Evolutionary conservation across 2,797 vertebrate genomes (phyloP).

Genomic region (Euthynnus affinis): DNA sequence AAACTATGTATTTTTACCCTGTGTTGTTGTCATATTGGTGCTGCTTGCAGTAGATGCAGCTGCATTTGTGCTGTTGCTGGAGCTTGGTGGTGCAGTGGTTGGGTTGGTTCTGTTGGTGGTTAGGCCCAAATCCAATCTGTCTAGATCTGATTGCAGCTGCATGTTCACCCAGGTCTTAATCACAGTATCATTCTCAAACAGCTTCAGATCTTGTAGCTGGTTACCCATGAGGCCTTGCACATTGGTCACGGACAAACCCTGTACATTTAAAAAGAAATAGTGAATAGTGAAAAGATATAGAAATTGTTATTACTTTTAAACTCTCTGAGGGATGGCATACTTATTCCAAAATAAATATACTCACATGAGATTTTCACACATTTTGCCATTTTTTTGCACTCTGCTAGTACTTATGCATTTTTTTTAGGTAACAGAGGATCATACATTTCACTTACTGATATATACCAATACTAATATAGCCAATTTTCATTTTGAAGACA

Average conservation of each 20-base stretch:
- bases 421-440: background rate
- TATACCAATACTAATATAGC: background rate
- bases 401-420: background rate
- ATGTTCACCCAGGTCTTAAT: slow-evolving; percentile 66
- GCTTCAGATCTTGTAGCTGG: slow-evolving; percentile 67
- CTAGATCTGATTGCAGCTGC: slow-evolving; percentile 68
- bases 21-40: background rate
- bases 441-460: background rate
- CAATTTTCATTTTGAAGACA: background rate
- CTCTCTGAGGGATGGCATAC: background rate
- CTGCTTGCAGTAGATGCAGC: background rate
- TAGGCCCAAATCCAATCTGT: slow-evolving; percentile 62
- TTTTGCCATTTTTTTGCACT: background rate
- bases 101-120: background rate
- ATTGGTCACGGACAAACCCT: slow-evolving; percentile 70
- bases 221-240: slow-evolving; percentile 67
- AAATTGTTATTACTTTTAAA: background rate
- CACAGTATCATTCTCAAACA: slow-evolving; percentile 72
- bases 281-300: background rate
- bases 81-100: background rate
- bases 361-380: background rate
- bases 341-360: background rate
- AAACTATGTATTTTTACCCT: slow-evolving; percentile 18
- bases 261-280: slow-evolving; percentile 21
- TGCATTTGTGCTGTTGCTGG: background rate